These are phyloP conservation scores for Hemitrygon akajei DNA, from an alignment of 2,797 vertebrate species.

Conservation along the genomic window DNA sequence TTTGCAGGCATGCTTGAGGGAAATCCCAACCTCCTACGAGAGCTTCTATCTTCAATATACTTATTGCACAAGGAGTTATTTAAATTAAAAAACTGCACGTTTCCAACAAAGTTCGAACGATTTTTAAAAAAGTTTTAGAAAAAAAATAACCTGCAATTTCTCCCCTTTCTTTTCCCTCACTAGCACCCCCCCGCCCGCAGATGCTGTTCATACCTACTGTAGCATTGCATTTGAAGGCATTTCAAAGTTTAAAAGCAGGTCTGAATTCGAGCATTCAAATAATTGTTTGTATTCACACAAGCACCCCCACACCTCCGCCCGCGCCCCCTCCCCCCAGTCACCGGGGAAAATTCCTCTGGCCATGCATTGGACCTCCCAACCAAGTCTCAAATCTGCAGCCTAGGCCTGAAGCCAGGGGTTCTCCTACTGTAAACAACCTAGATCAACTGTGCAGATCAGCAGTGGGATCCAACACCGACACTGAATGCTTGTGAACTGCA, in stretches of 20 bases:
- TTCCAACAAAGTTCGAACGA: not conserved
- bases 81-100: not conserved
- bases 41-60: not conserved
- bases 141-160: not conserved
- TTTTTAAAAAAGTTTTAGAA: slow-evolving; percentile 1
- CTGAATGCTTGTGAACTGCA: not conserved
- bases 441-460: not conserved
- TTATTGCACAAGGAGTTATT: not conserved
- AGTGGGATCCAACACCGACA: not conserved
- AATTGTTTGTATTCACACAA: not conserved
- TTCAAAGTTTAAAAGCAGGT: not conserved
- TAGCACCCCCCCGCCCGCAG: not conserved
- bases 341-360: not conserved
- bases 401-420: slow-evolving; percentile 34
- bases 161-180: not conserved
- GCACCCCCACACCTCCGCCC: not conserved
- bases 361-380: not conserved
- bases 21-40: not conserved
- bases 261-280: not conserved
- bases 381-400: not conserved
- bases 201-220: not conserved
- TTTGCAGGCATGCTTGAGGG: slow-evolving; percentile 22
- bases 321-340: not conserved
- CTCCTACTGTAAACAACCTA: slow-evolving; percentile 26
- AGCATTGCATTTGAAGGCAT: not conserved